Base-by-base conservation (phyloP, 2,888 invertebrate genomes). In the Limnephilus auricula region DNA sequence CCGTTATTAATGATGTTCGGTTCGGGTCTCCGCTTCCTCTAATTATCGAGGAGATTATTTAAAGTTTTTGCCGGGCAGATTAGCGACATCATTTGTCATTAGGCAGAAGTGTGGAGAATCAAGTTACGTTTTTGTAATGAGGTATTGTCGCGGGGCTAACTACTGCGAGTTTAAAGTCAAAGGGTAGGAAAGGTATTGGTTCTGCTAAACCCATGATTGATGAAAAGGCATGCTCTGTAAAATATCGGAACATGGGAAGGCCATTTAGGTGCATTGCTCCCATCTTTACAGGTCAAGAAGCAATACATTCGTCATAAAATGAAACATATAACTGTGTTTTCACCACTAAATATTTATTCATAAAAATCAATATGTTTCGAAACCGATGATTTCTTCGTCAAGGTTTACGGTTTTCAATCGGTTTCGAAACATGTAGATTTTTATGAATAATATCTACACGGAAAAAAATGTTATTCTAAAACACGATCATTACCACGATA, bases 1-100 rank as follows among this genome's bases (percentile, higher is more conserved):
- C 91, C 91, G 83, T 91, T 88, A 91, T 91, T 91, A 91, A 91
- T 91, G 91, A 91, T 91, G 90, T 34, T 32, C 45, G 87, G 91
- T 90, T 91, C 90, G 79, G 80, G 82, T 91, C 91, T 45, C 83
- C 90, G 91, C 90, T 90, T 79, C 90, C 85, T 89, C 91, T 92
- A 91, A 92, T 92, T 92, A 92, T 90, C 89, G n/a, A 25, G 65
- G 85, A 89, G 90, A 90, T 91, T 87, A 90, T 91, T 90, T 88
- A 91, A 92, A 92, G 90, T 92, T 91, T 91, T 92, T 92, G 91
- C 90, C 6, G 50, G 40, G 88, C 79, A 90, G 92, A 92, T 92
- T 92, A 92, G 92, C 91, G 89, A 86, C 90, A 79, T 90, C 92
- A 82, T 92, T 92, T 92, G 88, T 92, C 92, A 92, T 45, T 45